Evolutionary conservation across 2,888 invertebrate species (phyloP), one percentile per base, ranked within the genome.

Genomic region (Sinodicranocentrus sp.): DNA sequence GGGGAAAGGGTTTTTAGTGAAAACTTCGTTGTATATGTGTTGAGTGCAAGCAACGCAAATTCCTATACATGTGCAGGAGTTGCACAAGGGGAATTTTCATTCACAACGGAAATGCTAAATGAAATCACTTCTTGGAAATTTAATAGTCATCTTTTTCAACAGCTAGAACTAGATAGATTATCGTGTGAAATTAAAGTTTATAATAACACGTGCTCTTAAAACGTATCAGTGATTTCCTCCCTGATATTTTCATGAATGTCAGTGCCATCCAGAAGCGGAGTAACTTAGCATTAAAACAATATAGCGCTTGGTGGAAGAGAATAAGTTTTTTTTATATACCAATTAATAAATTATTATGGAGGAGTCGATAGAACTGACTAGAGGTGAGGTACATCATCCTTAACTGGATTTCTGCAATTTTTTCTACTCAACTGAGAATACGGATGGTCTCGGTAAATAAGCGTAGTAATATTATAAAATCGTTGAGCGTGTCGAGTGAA

Each of bases 181-280:
- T 59, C 59, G 2, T 59, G 59, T 59, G 59, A 59, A 26, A 23
- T 52, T 25, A 2, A 3, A 59, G 59, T 23, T 59, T 13, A 13
- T 25, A 26, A 59, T 59, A 59, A 2, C 1, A 10, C 15, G 59
- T 25, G 13, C 13, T 59, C 59, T 23, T 21, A 15, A 57, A 21
- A 23, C 5, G 6, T 23, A 59, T 10, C 13, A 25, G 59, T 59
- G 59, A 59, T 59, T 59, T 23, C 19, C 59, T 3, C 25, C 23
- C 10, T 8, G 19, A 52, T 25, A 59, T 25, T 15, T 59, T 59
- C 65, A 82, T 82, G 82, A 82, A 82, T 82, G 82, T 82, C 82
- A 70, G 70, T 75, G 70, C 59, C 67, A 82, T 68, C 76, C 39
- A 76, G 82, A 71, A 82, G 82, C 75, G 82, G 75, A 68, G 82